phyloP scores from a whole-genome alignment of 1,140 invertebrate genomes.

The Mamestra configurata region DNA sequence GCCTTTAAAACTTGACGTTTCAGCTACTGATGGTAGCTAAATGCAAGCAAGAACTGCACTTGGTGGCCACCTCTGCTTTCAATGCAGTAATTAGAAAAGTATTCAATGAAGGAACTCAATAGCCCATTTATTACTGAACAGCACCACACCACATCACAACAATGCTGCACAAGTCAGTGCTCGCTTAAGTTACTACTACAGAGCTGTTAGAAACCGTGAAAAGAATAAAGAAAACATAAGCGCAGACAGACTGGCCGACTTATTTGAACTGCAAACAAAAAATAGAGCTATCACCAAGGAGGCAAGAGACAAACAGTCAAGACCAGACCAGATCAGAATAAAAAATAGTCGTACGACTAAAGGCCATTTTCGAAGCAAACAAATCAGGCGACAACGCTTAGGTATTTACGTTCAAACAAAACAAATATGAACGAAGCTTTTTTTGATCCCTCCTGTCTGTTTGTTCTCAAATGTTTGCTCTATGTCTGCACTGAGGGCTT shows the following conservation, averaged over 20 bases:
- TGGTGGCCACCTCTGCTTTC: neutral
- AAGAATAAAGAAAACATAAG: conserved; percentile 23
- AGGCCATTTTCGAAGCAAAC: conserved; percentile 31
- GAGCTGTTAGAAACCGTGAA: conserved; percentile 24
- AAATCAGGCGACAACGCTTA: conserved; percentile 38
- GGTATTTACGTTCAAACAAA: conserved; percentile 46
- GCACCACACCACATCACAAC: conserved; percentile 5
- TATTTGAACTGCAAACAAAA: neutral
- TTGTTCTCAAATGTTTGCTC: conserved; percentile 65
- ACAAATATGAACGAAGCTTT: conserved; percentile 53
- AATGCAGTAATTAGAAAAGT: conserved; percentile 15
- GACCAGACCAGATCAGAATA: neutral
- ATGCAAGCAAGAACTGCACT: neutral
- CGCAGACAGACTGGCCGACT: conserved; percentile 8
- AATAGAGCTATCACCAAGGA: neutral
- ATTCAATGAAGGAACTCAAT: conserved; percentile 33
- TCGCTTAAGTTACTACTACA: conserved; percentile 19
- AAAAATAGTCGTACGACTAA: neutral
- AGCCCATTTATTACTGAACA: conserved; percentile 1
- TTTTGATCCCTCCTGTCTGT: conserved; percentile 57
- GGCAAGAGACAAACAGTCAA: neutral
- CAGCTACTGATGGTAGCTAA: no score
- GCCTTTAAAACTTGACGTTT: no score
- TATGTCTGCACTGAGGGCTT: conserved; percentile 73
- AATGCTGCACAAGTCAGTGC: conserved; percentile 12